phyloP scores from a whole-genome alignment of 2,797 vertebrate genomes.

The Podargus strigoides region DNA sequence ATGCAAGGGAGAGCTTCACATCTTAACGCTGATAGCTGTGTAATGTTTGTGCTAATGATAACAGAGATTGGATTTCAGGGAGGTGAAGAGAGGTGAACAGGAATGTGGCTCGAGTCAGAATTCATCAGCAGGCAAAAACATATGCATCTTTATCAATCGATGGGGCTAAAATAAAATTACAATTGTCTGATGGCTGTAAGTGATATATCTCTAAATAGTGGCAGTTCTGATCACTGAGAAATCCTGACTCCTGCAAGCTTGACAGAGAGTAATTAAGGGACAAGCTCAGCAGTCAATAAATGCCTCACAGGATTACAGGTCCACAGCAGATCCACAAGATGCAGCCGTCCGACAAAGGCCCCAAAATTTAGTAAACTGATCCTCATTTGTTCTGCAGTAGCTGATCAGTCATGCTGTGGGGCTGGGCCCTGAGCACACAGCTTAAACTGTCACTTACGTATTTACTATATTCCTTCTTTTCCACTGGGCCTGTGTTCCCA shows the following conservation, averaged over 20 bases:
- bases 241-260: neutral
- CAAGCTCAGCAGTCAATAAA: slow-evolving; percentile 1
- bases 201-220: neutral
- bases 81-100: neutral
- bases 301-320: neutral
- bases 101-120: neutral
- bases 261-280: slow-evolving; percentile 2
- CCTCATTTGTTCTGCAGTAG: neutral
- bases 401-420: neutral
- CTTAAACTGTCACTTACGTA: neutral
- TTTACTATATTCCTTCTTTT: neutral
- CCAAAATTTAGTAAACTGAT: neutral
- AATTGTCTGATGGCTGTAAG: neutral
- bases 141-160: neutral
- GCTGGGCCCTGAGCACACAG: neutral
- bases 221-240: neutral
- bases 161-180: neutral
- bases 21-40: neutral
- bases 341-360: neutral
- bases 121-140: neutral
- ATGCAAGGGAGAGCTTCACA: neutral
- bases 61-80: neutral
- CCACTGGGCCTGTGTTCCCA: neutral
- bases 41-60: rapidly evolving
- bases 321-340: neutral